Percentiles rank a stretch among this genome's conserved stretches.
Evolutionary conservation across 2,888 invertebrate genomes (phyloP).

Genomic region (Rotaria sp.): DNA sequence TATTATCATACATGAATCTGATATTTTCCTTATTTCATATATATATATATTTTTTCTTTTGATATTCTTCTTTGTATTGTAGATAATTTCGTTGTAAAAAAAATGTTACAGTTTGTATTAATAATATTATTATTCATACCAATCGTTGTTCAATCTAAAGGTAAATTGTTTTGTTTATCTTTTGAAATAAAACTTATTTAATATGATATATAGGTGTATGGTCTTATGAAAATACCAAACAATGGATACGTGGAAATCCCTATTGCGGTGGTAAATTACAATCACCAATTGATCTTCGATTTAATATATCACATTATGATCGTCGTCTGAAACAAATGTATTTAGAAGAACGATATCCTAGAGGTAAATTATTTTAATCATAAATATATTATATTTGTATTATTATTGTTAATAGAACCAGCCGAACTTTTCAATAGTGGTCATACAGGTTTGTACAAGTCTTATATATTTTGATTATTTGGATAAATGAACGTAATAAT

Average conservation of each 20-base stretch:
- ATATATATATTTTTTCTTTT: too few relatives aligned
- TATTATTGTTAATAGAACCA: background rate
- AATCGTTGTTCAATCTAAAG: background rate
- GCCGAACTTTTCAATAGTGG: background rate
- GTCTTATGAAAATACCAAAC: background rate
- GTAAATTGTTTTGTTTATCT: background rate
- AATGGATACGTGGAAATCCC: background rate
- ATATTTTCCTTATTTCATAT: too few relatives aligned
- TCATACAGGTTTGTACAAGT: background rate
- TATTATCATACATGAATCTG: background rate
- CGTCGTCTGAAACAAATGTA: background rate
- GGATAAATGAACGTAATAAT: too few relatives aligned
- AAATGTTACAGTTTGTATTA: background rate
- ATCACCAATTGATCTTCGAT: constrained; percentile 20
- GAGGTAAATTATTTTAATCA: background rate
- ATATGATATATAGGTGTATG: background rate
- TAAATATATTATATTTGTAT: too few relatives aligned
- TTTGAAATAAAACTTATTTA: background rate
- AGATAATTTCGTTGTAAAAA: background rate
- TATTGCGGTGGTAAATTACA: background rate
- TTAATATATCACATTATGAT: background rate
- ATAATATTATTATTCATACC: background rate
- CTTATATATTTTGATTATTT: too few relatives aligned
- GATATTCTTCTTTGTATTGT: background rate
- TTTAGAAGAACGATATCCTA: background rate